Conservation (phyloP, 2,797 vertebrate genomes). For the Oreortyx pictus region DNA sequence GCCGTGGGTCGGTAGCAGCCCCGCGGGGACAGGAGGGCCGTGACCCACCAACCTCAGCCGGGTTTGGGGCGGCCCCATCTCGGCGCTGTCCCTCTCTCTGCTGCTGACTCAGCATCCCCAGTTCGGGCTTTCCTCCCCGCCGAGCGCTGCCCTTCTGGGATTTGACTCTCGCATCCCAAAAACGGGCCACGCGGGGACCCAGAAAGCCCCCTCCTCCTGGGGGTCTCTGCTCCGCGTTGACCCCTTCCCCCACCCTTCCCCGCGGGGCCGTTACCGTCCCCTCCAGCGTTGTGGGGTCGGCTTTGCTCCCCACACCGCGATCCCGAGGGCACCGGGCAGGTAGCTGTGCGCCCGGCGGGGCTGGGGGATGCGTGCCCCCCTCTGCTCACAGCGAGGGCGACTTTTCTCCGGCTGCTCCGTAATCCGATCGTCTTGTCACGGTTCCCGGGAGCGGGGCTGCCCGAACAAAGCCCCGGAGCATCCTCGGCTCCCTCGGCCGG, state of each 20-base stretch:
- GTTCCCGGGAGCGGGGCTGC: constrained; percentile 74
- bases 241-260: background rate
- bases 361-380: background rate
- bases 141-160: background rate
- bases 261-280: background rate
- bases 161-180: background rate
- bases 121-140: background rate
- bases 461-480: constrained; percentile 78
- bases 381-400: background rate
- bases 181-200: background rate
- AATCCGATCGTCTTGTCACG: constrained; percentile 81
- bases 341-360: background rate
- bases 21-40: constrained; percentile 42
- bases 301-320: background rate
- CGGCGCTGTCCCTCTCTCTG: constrained; percentile 29
- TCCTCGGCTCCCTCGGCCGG: constrained; percentile 70
- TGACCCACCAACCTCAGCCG: constrained; percentile 51
- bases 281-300: background rate
- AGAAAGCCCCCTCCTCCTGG: background rate
- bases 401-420: constrained; percentile 63
- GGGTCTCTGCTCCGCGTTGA: background rate
- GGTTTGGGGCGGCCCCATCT: constrained; percentile 34
- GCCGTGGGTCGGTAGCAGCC: background rate
- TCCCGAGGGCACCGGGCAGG: background rate
- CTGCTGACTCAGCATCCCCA: background rate